Evolutionary conservation across 2,113 vertebrate species (phyloP).

Genomic region (Heptranchias perlo): DNA sequence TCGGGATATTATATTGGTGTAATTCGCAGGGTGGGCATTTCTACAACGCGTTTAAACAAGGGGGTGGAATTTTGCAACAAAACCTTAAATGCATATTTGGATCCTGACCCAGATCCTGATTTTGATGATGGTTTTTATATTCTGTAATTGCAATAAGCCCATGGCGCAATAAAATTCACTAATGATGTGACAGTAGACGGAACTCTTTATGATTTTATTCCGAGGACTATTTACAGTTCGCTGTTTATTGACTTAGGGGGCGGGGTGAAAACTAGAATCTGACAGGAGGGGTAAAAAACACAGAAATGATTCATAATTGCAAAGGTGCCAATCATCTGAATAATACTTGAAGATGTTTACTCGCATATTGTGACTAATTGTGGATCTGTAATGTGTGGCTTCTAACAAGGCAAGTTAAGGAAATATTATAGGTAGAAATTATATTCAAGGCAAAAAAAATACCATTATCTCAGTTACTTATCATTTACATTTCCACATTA

Average conservation of each 20-base stretch:
- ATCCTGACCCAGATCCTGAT: neutral
- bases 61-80: neutral
- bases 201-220: neutral
- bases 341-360: neutral
- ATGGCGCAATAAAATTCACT: neutral
- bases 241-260: neutral
- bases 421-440: neutral
- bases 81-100: neutral
- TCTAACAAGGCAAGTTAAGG: neutral
- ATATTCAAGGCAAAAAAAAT: neutral
- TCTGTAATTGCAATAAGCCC: neutral
- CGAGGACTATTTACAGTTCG: neutral
- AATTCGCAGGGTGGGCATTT: neutral
- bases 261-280: neutral
- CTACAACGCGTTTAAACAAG: neutral
- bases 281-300: neutral
- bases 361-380: neutral
- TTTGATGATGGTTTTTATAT: neutral
- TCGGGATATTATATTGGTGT: too few relatives aligned
- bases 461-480: neutral
- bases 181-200: neutral
- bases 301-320: neutral
- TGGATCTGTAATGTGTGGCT: neutral
- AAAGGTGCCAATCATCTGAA: neutral
- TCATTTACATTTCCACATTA: neutral